A percentile compares a stretch with the other conserved stretches of the same genome.
These are phyloP conservation scores for Zygaena filipendulae DNA, from an alignment of 2,888 invertebrate species.

Conservation along the genomic window DNA sequence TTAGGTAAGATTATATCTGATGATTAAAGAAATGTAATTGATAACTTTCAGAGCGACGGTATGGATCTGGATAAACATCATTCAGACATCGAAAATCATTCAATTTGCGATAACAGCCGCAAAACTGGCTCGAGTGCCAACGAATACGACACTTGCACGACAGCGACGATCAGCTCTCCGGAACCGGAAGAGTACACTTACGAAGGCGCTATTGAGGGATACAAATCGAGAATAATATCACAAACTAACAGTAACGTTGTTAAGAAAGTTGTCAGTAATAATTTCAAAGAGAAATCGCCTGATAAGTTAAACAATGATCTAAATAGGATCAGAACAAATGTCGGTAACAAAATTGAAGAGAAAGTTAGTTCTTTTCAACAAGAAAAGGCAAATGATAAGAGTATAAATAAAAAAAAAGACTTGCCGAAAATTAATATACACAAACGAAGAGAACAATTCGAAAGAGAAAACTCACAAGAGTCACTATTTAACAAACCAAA, in stretches of 20 bases:
- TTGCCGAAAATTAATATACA: conserved; percentile 85
- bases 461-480: conserved; percentile 72
- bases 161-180: conserved; percentile 74
- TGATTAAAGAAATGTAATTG: too few relatives aligned
- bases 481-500: conserved; percentile 61
- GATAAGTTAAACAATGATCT: conserved; percentile 48
- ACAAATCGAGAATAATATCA: conserved; percentile 80
- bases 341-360: conserved; percentile 71
- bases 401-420: conserved; percentile 63
- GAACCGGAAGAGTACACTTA: conserved; percentile 86
- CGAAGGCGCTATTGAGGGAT: conserved; percentile 88
- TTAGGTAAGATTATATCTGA: too few relatives aligned
- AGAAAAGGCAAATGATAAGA: conserved; percentile 46
- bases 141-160: conserved; percentile 76
- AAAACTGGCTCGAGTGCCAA: conserved; percentile 62
- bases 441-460: conserved; percentile 86
- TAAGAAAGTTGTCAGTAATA: conserved; percentile 49
- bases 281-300: conserved; percentile 57
- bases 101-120: conserved; percentile 53
- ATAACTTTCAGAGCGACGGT: conserved; percentile 69
- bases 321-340: conserved; percentile 56
- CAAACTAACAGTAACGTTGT: conserved; percentile 60
- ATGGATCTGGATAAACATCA: conserved; percentile 66
- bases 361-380: conserved; percentile 71
- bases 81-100: conserved; percentile 62